Evolutionary conservation across 2,888 invertebrate genomes (phyloP).

Genomic region (Lissocephala sabroskyi): DNA sequence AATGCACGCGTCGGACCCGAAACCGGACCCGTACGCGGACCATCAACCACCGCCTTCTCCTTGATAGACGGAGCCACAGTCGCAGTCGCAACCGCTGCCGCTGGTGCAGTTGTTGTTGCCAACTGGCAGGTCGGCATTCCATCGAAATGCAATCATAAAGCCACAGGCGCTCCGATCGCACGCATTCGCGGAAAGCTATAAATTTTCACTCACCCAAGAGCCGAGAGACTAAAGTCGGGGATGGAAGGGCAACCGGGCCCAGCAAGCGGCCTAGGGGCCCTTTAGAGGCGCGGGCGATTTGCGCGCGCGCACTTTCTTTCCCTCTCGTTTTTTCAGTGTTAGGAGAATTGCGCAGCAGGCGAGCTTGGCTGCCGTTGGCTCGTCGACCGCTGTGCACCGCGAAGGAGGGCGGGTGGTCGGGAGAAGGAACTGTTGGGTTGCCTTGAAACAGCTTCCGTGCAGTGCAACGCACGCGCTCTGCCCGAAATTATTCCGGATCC

Average conservation of each 20-base stretch:
- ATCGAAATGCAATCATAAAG: slow-evolving; percentile 36
- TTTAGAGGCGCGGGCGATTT: slow-evolving; percentile 27
- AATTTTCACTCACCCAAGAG: background rate
- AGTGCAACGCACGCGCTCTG: background rate
- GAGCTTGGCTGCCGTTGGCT: slow-evolving; percentile 1
- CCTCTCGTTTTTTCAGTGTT: no score
- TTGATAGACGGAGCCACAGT: no score
- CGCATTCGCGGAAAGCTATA: background rate
- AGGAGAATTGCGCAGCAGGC: slow-evolving; percentile 5
- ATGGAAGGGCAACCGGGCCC: no score
- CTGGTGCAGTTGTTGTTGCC: no score
- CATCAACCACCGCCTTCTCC: no score
- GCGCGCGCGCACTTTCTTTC: slow-evolving; percentile 38
- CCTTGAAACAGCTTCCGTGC: slow-evolving; percentile 4
- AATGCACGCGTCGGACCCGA: slow-evolving; percentile 49
- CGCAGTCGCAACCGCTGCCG: no score
- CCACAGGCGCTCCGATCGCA: slow-evolving; percentile 41
- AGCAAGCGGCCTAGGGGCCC: no score
- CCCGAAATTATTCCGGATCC: no score
- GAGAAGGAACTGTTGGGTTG: no score
- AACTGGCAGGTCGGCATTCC: no score
- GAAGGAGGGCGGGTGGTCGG: no score
- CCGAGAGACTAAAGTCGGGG: no score
- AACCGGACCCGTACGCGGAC: slow-evolving; percentile 20
- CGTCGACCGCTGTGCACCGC: background rate